A percentile compares a stretch with the other conserved stretches of the same genome.
Conservation (phyloP, 2,113 vertebrate species). For the Glaucidium brasilianum region DNA sequence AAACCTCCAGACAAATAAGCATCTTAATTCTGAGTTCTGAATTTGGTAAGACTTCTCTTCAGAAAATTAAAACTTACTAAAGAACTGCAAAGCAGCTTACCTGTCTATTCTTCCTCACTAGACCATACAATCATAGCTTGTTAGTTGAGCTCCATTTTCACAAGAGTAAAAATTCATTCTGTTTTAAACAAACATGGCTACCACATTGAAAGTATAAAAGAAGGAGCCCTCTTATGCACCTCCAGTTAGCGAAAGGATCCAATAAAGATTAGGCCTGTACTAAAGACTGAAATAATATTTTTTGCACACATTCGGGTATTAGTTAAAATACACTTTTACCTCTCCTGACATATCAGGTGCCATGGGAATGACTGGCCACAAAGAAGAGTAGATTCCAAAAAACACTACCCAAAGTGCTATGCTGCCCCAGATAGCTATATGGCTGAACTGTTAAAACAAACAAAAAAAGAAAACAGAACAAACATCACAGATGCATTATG, state of each 20-base stretch:
- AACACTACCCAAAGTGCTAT: conserved; percentile 96
- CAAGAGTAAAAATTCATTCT: neutral
- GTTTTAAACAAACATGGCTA: neutral
- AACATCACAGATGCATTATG: neutral
- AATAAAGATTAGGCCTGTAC: neutral
- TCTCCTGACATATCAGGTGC: conserved; percentile 99
- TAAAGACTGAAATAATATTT: neutral
- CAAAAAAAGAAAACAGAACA: neutral
- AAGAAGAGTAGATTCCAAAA: conserved; percentile 92
- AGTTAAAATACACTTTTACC: conserved; percentile 77
- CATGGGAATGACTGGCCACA: conserved; percentile 93
- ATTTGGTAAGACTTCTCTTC: neutral
- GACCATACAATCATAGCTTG: neutral
- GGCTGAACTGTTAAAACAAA: conserved; percentile 86
- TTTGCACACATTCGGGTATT: neutral
- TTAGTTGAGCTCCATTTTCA: neutral
- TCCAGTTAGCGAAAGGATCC: neutral
- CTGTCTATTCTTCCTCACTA: neutral
- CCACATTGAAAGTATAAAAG: neutral
- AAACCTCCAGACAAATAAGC: neutral
- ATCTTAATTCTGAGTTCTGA: neutral
- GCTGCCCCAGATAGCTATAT: conserved; percentile 98
- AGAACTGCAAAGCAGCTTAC: neutral
- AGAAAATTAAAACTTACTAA: neutral
- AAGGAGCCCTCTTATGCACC: neutral